Evolutionary conservation across 2,113 vertebrate species (phyloP).

Genomic region (mouse (Mus musculus)): GRCm39 chr3:34323501-34324000

Average conservation of each 20-base stretch:
- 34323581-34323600: background rate
- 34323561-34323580: conserved; percentile 18
- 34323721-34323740: background rate
- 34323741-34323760: background rate
- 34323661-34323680: background rate
- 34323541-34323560: background rate
- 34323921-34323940: background rate
- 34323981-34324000: background rate
- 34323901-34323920: background rate
- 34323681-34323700: background rate
- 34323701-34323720: background rate
- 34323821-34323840: background rate
- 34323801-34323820: background rate
- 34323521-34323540: background rate
- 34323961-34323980: background rate
- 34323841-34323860: background rate
- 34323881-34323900: background rate
- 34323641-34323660: background rate
- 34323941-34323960: background rate
- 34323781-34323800: background rate
- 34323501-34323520: background rate
- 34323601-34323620: background rate
- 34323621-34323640: conserved; percentile 7
- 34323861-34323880: background rate
- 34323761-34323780: background rate